Base-by-base conservation (phyloP, 2,888 invertebrate genomes). In the Carpatolechia fugitivella region DNA sequence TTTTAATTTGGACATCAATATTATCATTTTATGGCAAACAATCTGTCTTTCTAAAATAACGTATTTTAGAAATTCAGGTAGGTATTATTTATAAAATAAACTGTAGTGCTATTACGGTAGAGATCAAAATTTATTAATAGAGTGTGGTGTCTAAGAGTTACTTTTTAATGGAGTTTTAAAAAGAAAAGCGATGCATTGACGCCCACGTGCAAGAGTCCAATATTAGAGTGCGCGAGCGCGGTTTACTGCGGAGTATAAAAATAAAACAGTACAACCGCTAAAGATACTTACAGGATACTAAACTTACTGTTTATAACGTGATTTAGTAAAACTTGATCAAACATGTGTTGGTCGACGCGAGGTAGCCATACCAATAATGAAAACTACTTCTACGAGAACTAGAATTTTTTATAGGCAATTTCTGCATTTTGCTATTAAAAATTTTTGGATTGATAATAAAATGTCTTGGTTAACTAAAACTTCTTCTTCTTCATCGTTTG, bases 181-280 rank as follows among this genome's bases (percentile, higher is more conserved):
- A 74, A 69, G 72, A 69, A 69, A 66, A 76, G 68, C 70, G 68
- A 65, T 75, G 76, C 76, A 72, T 70, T 69, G 66, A 60, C 77
- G 70, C 75, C 75, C 70, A 74, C 76, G 61, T 47, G 56, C 62
- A 65, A 63, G 58, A 55, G 52, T 69, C 72, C 67, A 73, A 68
- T 70, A 74, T 73, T 72, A 76, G 72, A 66, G 56, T 56, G 54
- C 54, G 54, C 61, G 69, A 60, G 54, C 60, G 56, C 55, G 55
- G 60, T 64, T 66, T 71, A 73, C 66, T 68, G 69, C 61, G 58
- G 20, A 44, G n/a, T 29, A 44, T 24, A 13, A 30, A 46, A 46
- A 46, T 46, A 46, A 46, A 46, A 46, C 46, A 29, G 30, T 14
- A 46, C 46, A 41, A 41, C 11, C 11, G 20, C 18, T 24, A n/a